phyloP scores from a whole-genome alignment of 2,113 vertebrate genomes.

The Octodon degus region DNA sequence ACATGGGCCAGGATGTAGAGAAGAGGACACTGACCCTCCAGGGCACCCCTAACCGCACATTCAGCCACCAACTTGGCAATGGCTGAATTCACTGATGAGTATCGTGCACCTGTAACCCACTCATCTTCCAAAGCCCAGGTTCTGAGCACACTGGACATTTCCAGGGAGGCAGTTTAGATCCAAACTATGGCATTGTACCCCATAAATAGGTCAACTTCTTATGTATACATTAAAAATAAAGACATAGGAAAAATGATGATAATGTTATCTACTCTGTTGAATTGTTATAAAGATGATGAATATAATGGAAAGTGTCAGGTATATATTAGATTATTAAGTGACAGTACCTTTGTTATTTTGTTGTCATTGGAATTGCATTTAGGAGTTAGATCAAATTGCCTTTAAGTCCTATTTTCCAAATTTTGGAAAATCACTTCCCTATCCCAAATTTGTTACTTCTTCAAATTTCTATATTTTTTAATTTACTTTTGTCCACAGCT shows the following conservation, averaged over 20 bases:
- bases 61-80: no score
- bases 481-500: neutral
- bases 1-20: neutral
- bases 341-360: neutral
- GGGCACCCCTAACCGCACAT: no score
- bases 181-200: neutral
- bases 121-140: neutral
- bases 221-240: neutral
- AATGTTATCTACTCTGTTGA: neutral
- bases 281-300: neutral
- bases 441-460: neutral
- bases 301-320: neutral
- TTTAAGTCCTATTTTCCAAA: neutral
- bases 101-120: neutral
- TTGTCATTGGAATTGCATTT: neutral
- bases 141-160: neutral
- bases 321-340: no score
- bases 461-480: neutral
- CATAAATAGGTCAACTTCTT: neutral
- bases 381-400: neutral
- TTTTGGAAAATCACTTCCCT: neutral
- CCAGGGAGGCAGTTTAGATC: neutral
- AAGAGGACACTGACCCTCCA: neutral
- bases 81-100: neutral
- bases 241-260: neutral